Base-by-base conservation (phyloP, 2,113 vertebrate genomes). In the Phylloscopus trochiloides region DNA sequence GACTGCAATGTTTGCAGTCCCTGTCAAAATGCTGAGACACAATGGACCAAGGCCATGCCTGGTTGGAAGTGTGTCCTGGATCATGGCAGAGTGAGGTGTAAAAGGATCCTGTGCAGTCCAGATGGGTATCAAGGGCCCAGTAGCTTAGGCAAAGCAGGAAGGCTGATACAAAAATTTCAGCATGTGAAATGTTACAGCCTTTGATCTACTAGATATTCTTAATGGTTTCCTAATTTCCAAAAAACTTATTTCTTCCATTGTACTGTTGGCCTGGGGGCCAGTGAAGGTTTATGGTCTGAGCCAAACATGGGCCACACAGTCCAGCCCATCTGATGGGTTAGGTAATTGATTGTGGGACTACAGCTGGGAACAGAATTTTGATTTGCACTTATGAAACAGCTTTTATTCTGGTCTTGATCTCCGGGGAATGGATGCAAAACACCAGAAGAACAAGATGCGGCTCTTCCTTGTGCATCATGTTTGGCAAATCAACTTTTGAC, bases 401-500 rank as follows among this genome's bases (percentile, higher is more conserved):
- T 73, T 96, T 55, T 82, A 12, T 93, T 78, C 62, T 24, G 12
- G 63, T 36, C 38, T 79, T 85, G 15, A 73, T 91, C 54, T 87
- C 34, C 0, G 1, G 48, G 32, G 31, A 68, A 65, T 47, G n/a
- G 68, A n/a, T 88, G 24, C 50, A 92, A 76, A 85, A 47, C 45
- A 58, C 32, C 50, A 73, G 73, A 71, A 78, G n/a, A 81, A 47
- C 4, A 58, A 87, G 71, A 83, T 12, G 5, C 72, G 55, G 5
- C 50, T 91, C 81, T 22, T 94, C 61, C 47, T 93, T 4, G 2
- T 73, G 75, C 47, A 86, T 94, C 48, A 22, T 78, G 32, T 84
- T 91, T 90, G 57, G 58, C 68, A 92, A 67, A 86, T 81, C 90
- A 94, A 63, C 82, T 93, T 86, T 25, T 88, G 89, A 89, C 55